phyloP scores from a whole-genome alignment of 2,888 invertebrate species.

The Oscheius sp. region DNA sequence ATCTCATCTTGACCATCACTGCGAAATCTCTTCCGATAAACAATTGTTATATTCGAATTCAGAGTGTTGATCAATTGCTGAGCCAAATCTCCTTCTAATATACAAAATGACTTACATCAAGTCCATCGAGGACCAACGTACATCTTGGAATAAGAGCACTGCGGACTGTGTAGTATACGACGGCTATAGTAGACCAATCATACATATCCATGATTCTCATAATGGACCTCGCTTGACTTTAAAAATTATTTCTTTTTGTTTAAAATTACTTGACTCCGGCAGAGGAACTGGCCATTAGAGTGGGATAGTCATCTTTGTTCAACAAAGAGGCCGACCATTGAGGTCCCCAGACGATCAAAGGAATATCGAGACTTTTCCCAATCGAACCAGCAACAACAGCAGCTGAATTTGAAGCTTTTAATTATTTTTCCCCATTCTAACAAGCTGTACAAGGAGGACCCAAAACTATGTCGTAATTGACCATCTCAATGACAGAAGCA shows the following conservation, averaged over 20 bases:
- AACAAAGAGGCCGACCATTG: neutral
- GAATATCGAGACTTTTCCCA: slow-evolving; percentile 12
- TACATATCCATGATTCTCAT: slow-evolving; percentile 46
- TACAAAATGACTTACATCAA: slow-evolving; percentile 14
- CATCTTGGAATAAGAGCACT: slow-evolving; percentile 39
- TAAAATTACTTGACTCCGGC: slow-evolving; percentile 10
- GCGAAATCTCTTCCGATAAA: slow-evolving; percentile 28
- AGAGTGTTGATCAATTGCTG: neutral
- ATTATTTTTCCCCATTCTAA: neutral
- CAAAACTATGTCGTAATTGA: slow-evolving; percentile 17
- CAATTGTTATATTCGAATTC: slow-evolving; percentile 18
- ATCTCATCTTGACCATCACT: slow-evolving; percentile 38
- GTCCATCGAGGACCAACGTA: slow-evolving; percentile 6
- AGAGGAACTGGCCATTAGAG: slow-evolving; percentile 18
- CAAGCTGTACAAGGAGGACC: slow-evolving; percentile 31
- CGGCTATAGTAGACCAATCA: slow-evolving; percentile 57
- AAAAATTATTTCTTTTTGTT: neutral
- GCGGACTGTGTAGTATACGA: slow-evolving; percentile 49
- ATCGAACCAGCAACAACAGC: slow-evolving; percentile 18
- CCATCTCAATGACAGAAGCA: slow-evolving; percentile 20
- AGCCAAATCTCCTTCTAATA: neutral
- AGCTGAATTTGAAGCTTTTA: slow-evolving; percentile 15
- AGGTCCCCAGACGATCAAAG: slow-evolving; percentile 33
- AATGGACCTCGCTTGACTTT: slow-evolving; percentile 44
- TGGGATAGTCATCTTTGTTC: slow-evolving; percentile 23